Evolutionary conservation across 2,888 invertebrate species (phyloP), one percentile per base, ranked within the genome.

Genomic region (Amaurobius ferox): DNA sequence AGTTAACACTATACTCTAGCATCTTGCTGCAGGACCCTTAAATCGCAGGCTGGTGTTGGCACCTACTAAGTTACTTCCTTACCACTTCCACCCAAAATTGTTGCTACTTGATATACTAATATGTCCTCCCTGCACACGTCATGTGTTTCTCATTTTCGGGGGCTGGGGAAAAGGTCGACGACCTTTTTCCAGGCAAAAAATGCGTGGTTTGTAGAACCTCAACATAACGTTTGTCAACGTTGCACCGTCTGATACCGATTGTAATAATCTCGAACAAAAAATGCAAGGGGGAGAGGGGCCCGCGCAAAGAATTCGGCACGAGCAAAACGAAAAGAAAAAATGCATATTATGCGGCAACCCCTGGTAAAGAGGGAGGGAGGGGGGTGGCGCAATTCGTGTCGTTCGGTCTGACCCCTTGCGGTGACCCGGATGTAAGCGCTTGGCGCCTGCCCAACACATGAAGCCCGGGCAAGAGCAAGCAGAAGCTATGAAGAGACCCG

Each of bases 401-500:
- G 73, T 73, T 80, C 67, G 73, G 61, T 80, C 67, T 80, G 83
- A 85, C 83, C 83, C 83, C 64, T 19, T 35, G 64, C 55, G 66
- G 66, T 77, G 83, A 85, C 83, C 83, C 83, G 83, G 83, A 85
- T 85, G 83, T 85, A 55, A 32, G 23, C 28, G 64, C 71, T 77
- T 85, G 83, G 83, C 83, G 83, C 83, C 83, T 76, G 39, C 77
- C 83, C 83, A 83, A 55, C 40, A 16, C 11, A 44, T 26, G 55
- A 79, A 71, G 61, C 71, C 78, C 70, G 73, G 72, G 79, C 68
- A 55, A n/a, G 30, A 35, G 29, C 55, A 39, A 64, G 29, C 66
- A 66, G 66, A 66, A 66, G 66, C 66, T 66, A 30, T 66, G 66
- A 32, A 48, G 71, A 29, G 81, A 83, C 81, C 76, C 81, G 83